Conservation (phyloP, 37 sponge, comb jelly and placozoan genomes). For the Chondrilla cf. caribensis region DNA sequence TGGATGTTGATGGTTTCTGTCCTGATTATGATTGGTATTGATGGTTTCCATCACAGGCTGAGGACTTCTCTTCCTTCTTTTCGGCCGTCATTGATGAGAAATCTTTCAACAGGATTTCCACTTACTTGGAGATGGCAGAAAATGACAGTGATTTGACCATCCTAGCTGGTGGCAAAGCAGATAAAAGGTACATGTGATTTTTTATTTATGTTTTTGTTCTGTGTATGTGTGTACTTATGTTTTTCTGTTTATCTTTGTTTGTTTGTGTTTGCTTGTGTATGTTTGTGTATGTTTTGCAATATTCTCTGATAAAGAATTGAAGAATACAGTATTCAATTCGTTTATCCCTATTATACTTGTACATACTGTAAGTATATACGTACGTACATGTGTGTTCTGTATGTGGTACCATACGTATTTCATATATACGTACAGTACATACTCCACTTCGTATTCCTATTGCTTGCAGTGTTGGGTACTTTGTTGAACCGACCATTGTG, state of each 20-base stretch:
- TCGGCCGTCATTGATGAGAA: slow-evolving; percentile 92
- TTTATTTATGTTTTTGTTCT: neutral
- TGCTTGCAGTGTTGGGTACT: slow-evolving; percentile 92
- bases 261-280: slow-evolving; percentile 27
- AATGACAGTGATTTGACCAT: slow-evolving; percentile 40
- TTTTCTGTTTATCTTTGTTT: slow-evolving; percentile 34
- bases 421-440: no score
- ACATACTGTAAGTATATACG: no score
- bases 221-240: slow-evolving; percentile 5
- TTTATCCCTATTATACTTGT: no score
- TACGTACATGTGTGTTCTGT: no score
- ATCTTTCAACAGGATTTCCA: slow-evolving; percentile 70
- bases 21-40: no score
- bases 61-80: slow-evolving; percentile 82
- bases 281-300: neutral
- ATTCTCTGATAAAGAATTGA: no score
- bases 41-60: slow-evolving; percentile 55
- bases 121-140: slow-evolving; percentile 78
- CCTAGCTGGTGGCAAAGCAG: slow-evolving; percentile 69
- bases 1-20: no score
- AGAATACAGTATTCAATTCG: no score
- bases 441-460: no score
- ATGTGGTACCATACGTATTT: no score
- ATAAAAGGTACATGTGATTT: slow-evolving; percentile 56
- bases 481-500: slow-evolving; percentile 86